Base-by-base conservation (phyloP, 2,888 invertebrate species). In the Venusia cambrica region DNA sequence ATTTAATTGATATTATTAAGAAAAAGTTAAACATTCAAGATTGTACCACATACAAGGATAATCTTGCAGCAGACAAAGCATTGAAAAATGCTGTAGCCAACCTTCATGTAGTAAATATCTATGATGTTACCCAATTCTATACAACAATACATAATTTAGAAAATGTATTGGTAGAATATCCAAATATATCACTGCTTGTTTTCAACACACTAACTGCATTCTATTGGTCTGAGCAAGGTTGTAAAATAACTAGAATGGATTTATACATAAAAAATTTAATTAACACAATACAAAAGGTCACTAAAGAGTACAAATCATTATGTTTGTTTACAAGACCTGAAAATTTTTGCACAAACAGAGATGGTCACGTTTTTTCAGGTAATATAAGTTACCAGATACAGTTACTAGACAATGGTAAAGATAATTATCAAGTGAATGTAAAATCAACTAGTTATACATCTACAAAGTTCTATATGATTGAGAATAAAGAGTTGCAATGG, bases 291-390 rank as follows among this genome's bases (percentile, higher is more conserved):
- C 83, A 83, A 61, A 81, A 73, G 54, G 67, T 78, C 29, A 74
- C 79, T 9, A 79, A 76, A 56, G 81, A 84, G 47, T 87, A 84
- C 48, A 89, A 88, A 63, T 62, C 88, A 24, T 64, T 71, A 22
- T 67, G 88, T 29, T 50, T 90, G 15, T 91, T 89, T 51, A 89
- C 88, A 29, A 85, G 78, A 64, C 88, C 88, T 21, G 71, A 65
- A 51, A 80, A 89, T 62, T 89, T 88, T 57, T 68, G 65, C 54
- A 81, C 87, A 19, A 78, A 44, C 46, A 84, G 75, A 57, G 73
- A 73, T 33, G 14, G 41, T 5, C 52, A 60, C 34, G 62, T 67
- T 49, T 57, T 66, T 26, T 71, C 57, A 19, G 25, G 59, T 24
- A 77, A 75, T 43, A 53, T 81, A 5, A 77, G 81, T 51, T 81